Percentiles rank a stretch among this genome's conserved stretches.
Conservation (phyloP, 2,888 invertebrate genomes). For the Lucinisca nassula region DNA sequence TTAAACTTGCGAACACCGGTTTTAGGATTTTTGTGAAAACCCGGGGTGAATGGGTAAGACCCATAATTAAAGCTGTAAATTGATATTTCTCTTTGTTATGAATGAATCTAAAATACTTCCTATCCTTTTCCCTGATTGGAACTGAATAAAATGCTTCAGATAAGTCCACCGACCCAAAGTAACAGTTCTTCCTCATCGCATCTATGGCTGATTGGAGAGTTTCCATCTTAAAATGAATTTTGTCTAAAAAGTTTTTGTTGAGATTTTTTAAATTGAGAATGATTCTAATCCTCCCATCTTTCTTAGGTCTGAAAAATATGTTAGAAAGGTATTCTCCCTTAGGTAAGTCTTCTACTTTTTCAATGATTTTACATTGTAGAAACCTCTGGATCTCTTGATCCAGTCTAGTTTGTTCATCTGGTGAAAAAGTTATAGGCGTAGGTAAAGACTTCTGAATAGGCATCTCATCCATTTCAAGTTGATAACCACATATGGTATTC, state of each 20-base stretch:
- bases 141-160: conserved; percentile 26
- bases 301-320: conserved; percentile 32
- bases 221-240: conserved; percentile 35
- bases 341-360: not conserved
- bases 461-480: conserved; percentile 27
- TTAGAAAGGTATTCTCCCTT: conserved; percentile 40
- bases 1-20: conserved; percentile 20
- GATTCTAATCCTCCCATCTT: conserved; percentile 13
- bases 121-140: not conserved
- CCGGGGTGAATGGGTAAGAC: conserved; percentile 9
- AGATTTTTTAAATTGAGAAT: conserved; percentile 19
- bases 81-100: conserved; percentile 24
- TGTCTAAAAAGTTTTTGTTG: conserved; percentile 14
- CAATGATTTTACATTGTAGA: conserved; percentile 29
- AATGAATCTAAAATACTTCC: conserved; percentile 24
- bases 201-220: conserved; percentile 23
- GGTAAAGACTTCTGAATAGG: conserved; percentile 26
- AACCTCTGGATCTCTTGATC: conserved; percentile 36
- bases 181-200: conserved; percentile 25
- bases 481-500: conserved; percentile 38
- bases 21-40: conserved; percentile 27
- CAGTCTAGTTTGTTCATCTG: conserved; percentile 24
- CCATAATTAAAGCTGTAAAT: conserved; percentile 15
- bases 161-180: conserved; percentile 22
- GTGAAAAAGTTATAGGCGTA: conserved; percentile 25